These are phyloP conservation scores for Megalops cyprinoides DNA, from an alignment of 2,797 vertebrate genomes.

Conservation along the genomic window DNA sequence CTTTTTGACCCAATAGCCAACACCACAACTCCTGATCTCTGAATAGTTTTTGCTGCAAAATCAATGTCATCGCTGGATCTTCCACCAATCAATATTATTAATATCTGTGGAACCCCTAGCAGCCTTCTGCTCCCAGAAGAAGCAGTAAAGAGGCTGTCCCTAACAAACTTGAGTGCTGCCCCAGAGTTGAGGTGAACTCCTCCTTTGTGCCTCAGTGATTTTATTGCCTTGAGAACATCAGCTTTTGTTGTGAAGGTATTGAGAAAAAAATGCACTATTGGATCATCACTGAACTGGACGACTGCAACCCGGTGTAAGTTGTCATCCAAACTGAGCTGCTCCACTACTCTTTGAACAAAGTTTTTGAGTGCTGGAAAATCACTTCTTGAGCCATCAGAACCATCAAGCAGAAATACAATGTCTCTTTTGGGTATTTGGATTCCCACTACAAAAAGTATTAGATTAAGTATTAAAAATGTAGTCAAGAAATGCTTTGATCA, in stretches of 20 bases:
- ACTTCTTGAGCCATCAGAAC: constrained; percentile 51
- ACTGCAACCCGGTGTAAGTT: constrained; percentile 53
- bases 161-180: constrained; percentile 52
- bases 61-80: constrained; percentile 31
- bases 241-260: constrained; percentile 49
- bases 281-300: constrained; percentile 57
- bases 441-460: constrained; percentile 36
- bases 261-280: constrained; percentile 47
- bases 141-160: constrained; percentile 32
- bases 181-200: constrained; percentile 59
- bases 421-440: constrained; percentile 38
- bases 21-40: constrained; percentile 10
- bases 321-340: constrained; percentile 48
- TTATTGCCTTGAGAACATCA: constrained; percentile 45
- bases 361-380: constrained; percentile 58
- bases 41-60: not conserved
- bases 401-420: constrained; percentile 64
- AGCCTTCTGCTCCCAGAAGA: constrained; percentile 33
- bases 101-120: constrained; percentile 30
- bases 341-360: constrained; percentile 57
- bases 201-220: constrained; percentile 49
- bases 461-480: not conserved
- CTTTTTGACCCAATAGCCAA: constrained; percentile 26
- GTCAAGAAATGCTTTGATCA: not conserved
- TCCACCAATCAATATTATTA: constrained; percentile 34